Evolutionary conservation across 2,113 vertebrate genomes (phyloP).

Genomic region (Cephalopholis sonnerati): DNA sequence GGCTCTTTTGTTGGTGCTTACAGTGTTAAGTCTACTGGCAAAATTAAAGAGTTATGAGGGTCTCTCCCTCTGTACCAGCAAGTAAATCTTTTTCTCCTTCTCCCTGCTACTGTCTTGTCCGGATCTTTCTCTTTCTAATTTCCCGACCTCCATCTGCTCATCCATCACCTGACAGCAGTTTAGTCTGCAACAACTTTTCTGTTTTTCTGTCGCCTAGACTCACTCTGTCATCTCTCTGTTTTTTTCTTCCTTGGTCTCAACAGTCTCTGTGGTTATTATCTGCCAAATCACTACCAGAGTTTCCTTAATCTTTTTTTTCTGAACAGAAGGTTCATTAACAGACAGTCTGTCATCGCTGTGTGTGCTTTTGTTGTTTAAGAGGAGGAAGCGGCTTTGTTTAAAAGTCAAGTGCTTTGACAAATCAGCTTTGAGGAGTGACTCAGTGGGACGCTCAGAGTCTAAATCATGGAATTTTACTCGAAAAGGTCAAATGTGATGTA

Average conservation of each 20-base stretch:
- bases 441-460: conserved; percentile 1
- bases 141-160: conserved; percentile 53
- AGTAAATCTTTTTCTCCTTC: conserved; percentile 25
- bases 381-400: conserved; percentile 33
- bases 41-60: conserved; percentile 39
- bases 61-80: conserved; percentile 18
- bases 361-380: conserved; percentile 48
- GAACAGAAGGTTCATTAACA: conserved; percentile 68
- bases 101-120: conserved; percentile 12
- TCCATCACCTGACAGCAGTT: conserved; percentile 67
- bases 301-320: conserved; percentile 52
- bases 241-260: conserved; percentile 8
- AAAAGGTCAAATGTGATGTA: background rate
- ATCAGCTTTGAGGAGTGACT: conserved; percentile 47
- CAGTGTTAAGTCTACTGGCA: conserved; percentile 29
- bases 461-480: background rate
- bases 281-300: conserved; percentile 54
- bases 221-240: conserved; percentile 9
- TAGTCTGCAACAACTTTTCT: conserved; percentile 33
- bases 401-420: conserved; percentile 52
- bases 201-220: conserved; percentile 20
- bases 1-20: conserved; percentile 16
- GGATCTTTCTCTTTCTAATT: conserved; percentile 58
- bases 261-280: conserved; percentile 45
- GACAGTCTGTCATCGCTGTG: conserved; percentile 40